These are phyloP conservation scores for Brachionus angularis DNA, from an alignment of 1,140 invertebrate genomes.

Conservation along the genomic window DNA sequence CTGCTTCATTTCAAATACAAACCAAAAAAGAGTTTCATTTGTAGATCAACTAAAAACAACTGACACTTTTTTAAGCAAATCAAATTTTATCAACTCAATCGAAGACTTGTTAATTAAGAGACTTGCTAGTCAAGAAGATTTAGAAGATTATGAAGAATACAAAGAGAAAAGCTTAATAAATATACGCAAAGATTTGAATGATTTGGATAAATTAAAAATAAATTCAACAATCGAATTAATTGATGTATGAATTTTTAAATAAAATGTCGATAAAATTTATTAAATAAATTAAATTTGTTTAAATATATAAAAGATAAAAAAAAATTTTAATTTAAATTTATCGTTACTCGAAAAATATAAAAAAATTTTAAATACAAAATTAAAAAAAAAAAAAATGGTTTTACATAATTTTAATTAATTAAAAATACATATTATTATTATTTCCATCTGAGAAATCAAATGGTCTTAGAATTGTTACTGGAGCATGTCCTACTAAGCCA, in stretches of 20 bases:
- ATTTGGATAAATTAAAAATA: conserved; percentile 4
- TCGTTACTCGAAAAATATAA: too few species aligned
- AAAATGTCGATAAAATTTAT: too few species aligned
- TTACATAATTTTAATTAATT: too few species aligned
- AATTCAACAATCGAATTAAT: too few species aligned
- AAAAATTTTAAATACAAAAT: too few species aligned
- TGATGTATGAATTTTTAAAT: too few species aligned
- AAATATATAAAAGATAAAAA: too few species aligned
- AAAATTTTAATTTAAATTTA: too few species aligned
- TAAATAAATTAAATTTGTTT: too few species aligned
- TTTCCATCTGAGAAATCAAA: conserved; percentile 4
- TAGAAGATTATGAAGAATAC: background rate
- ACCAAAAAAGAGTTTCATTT: background rate
- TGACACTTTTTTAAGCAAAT: background rate
- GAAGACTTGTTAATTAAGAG: background rate
- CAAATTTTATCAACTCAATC: background rate
- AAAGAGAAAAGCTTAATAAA: background rate
- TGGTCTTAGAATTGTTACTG: conserved; percentile 19
- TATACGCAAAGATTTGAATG: background rate
- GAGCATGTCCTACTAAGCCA: conserved; percentile 24
- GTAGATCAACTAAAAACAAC: background rate
- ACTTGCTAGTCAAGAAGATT: conserved; percentile 1
- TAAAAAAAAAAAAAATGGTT: too few species aligned
- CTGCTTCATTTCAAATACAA: background rate
- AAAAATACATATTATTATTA: background rate